Base-by-base conservation (phyloP, 1,140 invertebrate species). In the Micrasema minimum region DNA sequence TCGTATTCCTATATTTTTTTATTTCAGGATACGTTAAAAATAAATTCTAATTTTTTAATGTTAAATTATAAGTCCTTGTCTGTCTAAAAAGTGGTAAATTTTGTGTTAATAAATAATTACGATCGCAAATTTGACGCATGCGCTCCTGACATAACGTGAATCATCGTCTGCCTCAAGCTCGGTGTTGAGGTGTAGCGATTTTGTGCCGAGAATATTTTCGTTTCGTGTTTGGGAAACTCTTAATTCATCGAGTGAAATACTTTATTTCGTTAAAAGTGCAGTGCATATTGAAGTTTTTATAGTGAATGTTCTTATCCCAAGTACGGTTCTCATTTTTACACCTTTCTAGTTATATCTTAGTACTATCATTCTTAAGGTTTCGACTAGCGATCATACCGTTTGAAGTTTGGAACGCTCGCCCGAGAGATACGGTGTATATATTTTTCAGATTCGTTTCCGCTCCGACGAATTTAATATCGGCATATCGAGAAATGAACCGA, bases 111-210 rank as follows among this genome's bases (percentile, higher is more conserved):
- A 20, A 69, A 61, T 46, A 38, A 61, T 61, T 59, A 69, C 31
- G 45, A 35, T 59, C 48, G 45, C 23, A 16, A 41, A 51, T 22
- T 69, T 64, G 57, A 64, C 67, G 67, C 67, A 62, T 69, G 67
- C 67, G 67, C 67, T 62, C 46, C 57, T 37, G 43, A 57, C 48
- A 62, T 64, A 53, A 62, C 31, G 67, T 69, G 67, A 69, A 69
- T 69, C 67, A 69, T 69, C 67, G 48, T 45, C 57, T 62, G 57
- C 55, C 45, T 64, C 67, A 69, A 53, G 59, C 59, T 64, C 64
- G 46, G 46, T 55, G 51, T 41, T 38, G 48, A 69, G 67, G 67
- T 69, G 67, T 53, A 53, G 66, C 51, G 46, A 48, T 50, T 59
- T 41, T 46, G 43, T 64, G 23, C 26, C 43, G 59, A 64, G 59